These are phyloP conservation scores for Xenopus petersii DNA, from an alignment of 2,797 vertebrate genomes.

Conservation along the genomic window DNA sequence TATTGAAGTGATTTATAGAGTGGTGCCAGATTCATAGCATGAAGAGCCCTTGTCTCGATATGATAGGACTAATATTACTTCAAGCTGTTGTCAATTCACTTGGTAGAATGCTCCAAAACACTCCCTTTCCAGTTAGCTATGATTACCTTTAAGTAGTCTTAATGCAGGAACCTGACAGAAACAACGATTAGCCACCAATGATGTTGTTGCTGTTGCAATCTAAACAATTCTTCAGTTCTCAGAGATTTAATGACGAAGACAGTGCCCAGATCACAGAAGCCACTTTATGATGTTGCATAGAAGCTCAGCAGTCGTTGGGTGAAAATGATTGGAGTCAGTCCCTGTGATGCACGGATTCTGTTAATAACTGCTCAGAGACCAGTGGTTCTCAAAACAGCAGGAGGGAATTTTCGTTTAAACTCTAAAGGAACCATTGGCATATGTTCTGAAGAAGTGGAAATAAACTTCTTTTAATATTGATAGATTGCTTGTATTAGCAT, in stretches of 20 bases:
- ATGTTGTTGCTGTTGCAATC: constrained; percentile 58
- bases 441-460: constrained; percentile 54
- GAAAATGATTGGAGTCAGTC: constrained; percentile 68
- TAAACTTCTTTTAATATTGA: constrained; percentile 61
- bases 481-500: constrained; percentile 52
- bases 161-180: constrained; percentile 66
- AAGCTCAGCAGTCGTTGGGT: constrained; percentile 61
- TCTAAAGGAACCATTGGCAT: constrained; percentile 58
- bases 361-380: constrained; percentile 66
- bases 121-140: constrained; percentile 60
- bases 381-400: constrained; percentile 54
- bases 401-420: constrained; percentile 59
- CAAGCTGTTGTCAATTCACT: constrained; percentile 73
- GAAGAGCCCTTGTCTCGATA: constrained; percentile 66
- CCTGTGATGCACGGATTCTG: constrained; percentile 63
- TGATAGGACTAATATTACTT: constrained; percentile 70
- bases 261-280: constrained; percentile 53
- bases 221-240: constrained; percentile 64
- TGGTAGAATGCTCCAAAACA: constrained; percentile 66
- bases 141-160: constrained; percentile 71
- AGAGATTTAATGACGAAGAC: constrained; percentile 64
- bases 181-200: constrained; percentile 63
- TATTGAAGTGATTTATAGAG: constrained; percentile 71
- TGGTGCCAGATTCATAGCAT: constrained; percentile 61
- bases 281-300: constrained; percentile 63